These are phyloP conservation scores for Betta splendens DNA, from an alignment of 2,797 vertebrate genomes.

Conservation along the genomic window DNA sequence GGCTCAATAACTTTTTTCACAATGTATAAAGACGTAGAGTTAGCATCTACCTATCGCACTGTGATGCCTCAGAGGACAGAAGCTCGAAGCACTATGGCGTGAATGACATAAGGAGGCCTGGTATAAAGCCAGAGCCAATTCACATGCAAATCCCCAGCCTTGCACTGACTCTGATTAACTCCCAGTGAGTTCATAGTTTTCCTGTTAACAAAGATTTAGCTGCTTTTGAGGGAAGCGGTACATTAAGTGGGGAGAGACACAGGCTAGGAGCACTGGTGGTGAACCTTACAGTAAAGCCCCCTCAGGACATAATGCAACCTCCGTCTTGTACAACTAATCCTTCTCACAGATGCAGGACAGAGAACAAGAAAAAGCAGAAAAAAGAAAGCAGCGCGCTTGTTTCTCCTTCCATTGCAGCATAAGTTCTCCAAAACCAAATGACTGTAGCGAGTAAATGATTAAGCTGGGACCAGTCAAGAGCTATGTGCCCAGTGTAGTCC, in stretches of 20 bases:
- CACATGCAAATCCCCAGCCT: conserved; percentile 95
- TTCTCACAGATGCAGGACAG: conserved; percentile 72
- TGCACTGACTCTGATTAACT: conserved; percentile 98
- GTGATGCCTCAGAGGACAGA: conserved; percentile 88
- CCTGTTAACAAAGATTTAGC: conserved; percentile 92
- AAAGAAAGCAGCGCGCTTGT: conserved; percentile 65
- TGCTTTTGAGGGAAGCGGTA: conserved; percentile 80
- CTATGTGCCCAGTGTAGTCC: conserved; percentile 42
- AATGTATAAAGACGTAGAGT: conserved; percentile 5
- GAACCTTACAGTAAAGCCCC: conserved; percentile 89
- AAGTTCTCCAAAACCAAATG: conserved; percentile 52
- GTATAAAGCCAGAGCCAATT: conserved; percentile 87
- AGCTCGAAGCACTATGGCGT: conserved; percentile 84
- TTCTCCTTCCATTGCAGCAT: conserved; percentile 55
- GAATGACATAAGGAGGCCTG: conserved; percentile 87
- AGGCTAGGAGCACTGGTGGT: conserved; percentile 50
- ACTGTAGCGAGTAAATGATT: conserved; percentile 52
- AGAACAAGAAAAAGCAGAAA: conserved; percentile 59
- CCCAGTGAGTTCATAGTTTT: conserved; percentile 98
- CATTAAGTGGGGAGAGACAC: conserved; percentile 70
- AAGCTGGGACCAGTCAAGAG: conserved; percentile 63
- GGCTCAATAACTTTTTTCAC: not conserved
- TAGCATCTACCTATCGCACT: conserved; percentile 65
- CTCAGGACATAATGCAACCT: conserved; percentile 89
- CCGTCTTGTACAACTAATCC: conserved; percentile 82